These are phyloP conservation scores for Phengaris alcon DNA, from an alignment of 2,888 invertebrate genomes.

Conservation along the genomic window DNA sequence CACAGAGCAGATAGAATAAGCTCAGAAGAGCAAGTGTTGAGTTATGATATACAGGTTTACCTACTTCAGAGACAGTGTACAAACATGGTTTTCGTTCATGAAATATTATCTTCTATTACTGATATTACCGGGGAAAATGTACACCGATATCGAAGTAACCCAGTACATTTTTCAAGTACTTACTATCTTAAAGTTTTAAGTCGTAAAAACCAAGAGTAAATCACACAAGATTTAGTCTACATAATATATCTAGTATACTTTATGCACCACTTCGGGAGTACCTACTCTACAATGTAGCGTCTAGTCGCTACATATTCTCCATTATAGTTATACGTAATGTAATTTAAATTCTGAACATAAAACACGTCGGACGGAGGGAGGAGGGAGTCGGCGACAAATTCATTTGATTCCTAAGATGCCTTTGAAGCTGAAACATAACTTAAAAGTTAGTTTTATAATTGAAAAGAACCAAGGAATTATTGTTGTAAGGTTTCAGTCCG, in stretches of 20 bases:
- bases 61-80: too few species aligned
- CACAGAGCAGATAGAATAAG: neutral
- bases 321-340: neutral
- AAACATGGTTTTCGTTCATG: too few species aligned
- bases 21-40: too few species aligned
- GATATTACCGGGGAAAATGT: neutral
- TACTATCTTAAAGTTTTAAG: neutral
- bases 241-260: neutral
- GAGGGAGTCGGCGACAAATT: conserved; percentile 47
- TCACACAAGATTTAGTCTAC: neutral
- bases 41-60: too few species aligned
- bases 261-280: neutral
- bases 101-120: neutral
- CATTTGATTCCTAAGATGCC: conserved; percentile 58
- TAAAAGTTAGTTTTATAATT: conserved; percentile 49
- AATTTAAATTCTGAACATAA: conserved; percentile 25
- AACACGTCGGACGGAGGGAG: neutral
- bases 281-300: neutral
- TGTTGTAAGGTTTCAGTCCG: conserved; percentile 41
- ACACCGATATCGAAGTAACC: neutral
- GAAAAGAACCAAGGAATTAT: conserved; percentile 51
- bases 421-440: conserved; percentile 51
- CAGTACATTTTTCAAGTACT: neutral
- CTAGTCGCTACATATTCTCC: neutral
- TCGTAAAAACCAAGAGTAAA: neutral